Base-by-base conservation (phyloP, 2,113 vertebrate genomes). In the Megalops atlanticus region DNA sequence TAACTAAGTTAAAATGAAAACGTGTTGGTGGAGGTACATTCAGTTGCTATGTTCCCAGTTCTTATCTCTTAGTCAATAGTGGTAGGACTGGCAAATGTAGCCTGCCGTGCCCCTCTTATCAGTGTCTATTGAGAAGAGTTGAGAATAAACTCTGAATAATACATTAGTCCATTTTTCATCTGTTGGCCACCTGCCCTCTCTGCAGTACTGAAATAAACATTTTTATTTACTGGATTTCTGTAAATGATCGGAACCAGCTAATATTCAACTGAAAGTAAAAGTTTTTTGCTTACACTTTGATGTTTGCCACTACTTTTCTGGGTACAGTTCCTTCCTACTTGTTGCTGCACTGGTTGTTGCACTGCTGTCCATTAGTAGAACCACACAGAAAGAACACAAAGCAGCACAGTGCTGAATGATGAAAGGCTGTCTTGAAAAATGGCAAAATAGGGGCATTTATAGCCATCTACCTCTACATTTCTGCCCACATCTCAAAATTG, bases 401-500 rank as follows among this genome's bases (percentile, higher is more conserved):
- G 86, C 74, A 83, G 85, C 86, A 85, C 82, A 86, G 87, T 88
- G 82, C 83, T 82, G 89, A 89, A 92, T 92, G 92, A 94, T 94
- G 90, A 94, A 94, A 94, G 93, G 90, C 88, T 87, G 82, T 79
- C 86, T 87, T 74, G 74, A 88, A 85, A 92, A 93, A 92, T 93
- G 88, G 88, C 90, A 91, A 94, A 93, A 94, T 92, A 47, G 89
- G 85, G 80, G 90, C 87, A 92, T 93, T 93, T 94, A 92, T 87
- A 90, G 88, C 87, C 87, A 88, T 87, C 85, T 86, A 90, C 87
- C 83, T 89, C 80, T 83, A 80, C 88, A 82, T 84, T 83, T 71
- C 79, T 79, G 79, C 12, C 85, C 79, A 58, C 79, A 69, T 64
- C 24, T 76, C 84, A 80, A 78, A 85, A 88, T 89, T 87, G 86